Percentiles rank a stretch among this genome's conserved stretches.
Conservation (phyloP, 2,888 invertebrate species). For the Eudemis profundana region DNA sequence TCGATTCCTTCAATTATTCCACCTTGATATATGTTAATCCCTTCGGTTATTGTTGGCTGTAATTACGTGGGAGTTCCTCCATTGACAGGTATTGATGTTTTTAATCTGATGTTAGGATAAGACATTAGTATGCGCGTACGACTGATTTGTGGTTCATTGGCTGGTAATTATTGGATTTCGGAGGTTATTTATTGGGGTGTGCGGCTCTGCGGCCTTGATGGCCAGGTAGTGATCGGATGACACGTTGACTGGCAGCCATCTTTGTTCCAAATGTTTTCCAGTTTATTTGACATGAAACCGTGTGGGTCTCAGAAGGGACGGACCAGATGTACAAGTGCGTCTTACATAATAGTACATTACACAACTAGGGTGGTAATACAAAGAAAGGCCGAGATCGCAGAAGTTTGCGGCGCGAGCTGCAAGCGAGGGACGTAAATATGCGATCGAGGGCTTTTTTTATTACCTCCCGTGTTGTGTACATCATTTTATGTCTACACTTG, state of each 20-base stretch:
- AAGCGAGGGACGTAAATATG: too few species aligned
- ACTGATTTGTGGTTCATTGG: conserved; percentile 83
- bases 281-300: conserved; percentile 47
- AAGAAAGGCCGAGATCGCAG: too few species aligned
- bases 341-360: too few species aligned
- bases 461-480: too few species aligned
- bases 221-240: conserved; percentile 1
- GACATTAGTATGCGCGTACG: conserved; percentile 78
- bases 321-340: too few species aligned
- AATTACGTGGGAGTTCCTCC: conserved; percentile 84
- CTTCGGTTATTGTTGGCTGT: conserved; percentile 83
- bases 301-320: too few species aligned
- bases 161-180: conserved; percentile 84
- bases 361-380: too few species aligned
- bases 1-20: conserved; percentile 85
- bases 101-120: conserved; percentile 85
- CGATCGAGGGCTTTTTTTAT: too few species aligned
- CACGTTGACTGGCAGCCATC: conserved; percentile 18
- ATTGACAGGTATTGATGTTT: conserved; percentile 85
- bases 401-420: too few species aligned
- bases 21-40: conserved; percentile 83
- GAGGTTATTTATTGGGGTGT: conserved; percentile 74
- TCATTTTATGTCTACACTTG: too few species aligned
- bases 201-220: conserved; percentile 11
- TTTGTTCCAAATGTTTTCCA: not conserved